Conservation (phyloP, 2,888 invertebrate species). For the Zaprionus bogoriensis region DNA sequence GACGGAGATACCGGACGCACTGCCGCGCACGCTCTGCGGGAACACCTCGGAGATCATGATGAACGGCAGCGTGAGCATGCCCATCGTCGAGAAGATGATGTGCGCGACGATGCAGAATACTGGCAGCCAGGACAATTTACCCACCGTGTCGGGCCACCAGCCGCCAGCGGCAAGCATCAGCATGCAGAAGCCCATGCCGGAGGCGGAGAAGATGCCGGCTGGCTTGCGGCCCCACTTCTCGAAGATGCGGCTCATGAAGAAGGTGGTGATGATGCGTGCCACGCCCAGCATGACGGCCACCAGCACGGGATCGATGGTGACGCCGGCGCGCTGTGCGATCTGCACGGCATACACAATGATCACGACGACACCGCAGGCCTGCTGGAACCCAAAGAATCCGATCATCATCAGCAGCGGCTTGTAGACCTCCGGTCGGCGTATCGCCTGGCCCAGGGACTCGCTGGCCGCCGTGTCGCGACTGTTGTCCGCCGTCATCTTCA, state of each 20-base stretch:
- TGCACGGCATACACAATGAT: conserved; percentile 89
- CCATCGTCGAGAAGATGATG: conserved; percentile 84
- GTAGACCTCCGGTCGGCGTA: conserved; percentile 81
- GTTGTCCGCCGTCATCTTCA: conserved; percentile 75
- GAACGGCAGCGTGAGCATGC: conserved; percentile 88
- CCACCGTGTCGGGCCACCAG: conserved; percentile 80
- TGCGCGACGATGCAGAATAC: conserved; percentile 78
- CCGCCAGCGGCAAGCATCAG: conserved; percentile 84
- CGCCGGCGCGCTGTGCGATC: conserved; percentile 86
- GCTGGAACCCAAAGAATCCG: conserved; percentile 87
- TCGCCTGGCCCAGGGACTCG: conserved; percentile 70
- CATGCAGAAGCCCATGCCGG: conserved; percentile 86
- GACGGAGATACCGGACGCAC: conserved; percentile 87
- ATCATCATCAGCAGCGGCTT: conserved; percentile 84
- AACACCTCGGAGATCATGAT: conserved; percentile 90
- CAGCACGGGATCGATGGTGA: conserved; percentile 86
- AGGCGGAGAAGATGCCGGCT: conserved; percentile 86
- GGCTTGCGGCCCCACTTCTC: conserved; percentile 86
- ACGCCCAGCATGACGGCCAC: conserved; percentile 88
- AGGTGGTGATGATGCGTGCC: conserved; percentile 86
- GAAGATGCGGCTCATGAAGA: conserved; percentile 86
- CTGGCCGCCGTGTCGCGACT: conserved; percentile 68
- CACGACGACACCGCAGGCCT: conserved; percentile 89
- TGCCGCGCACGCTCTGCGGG: conserved; percentile 86
- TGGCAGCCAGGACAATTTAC: conserved; percentile 71